These are phyloP conservation scores for Champsocephalus esox DNA, from an alignment of 2,797 vertebrate species.

Conservation along the genomic window DNA sequence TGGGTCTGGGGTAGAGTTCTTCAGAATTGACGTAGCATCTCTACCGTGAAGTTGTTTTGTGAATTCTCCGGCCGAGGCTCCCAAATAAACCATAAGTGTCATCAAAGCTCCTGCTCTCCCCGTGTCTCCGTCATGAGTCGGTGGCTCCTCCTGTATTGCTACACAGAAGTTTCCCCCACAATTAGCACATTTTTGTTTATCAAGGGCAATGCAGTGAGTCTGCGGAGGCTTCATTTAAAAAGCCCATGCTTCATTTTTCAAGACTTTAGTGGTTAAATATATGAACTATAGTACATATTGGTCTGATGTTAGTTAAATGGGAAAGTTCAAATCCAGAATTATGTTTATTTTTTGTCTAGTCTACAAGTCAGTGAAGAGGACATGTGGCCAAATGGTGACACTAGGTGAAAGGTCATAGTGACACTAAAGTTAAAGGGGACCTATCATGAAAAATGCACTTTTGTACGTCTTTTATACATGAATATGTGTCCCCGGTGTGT, in stretches of 20 bases:
- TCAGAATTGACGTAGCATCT: too few relatives aligned
- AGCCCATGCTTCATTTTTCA: neutral
- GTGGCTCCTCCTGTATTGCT: too few relatives aligned
- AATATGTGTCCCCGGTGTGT: too few relatives aligned
- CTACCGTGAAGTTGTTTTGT: too few relatives aligned
- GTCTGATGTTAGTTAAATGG: neutral
- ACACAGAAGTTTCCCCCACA: too few relatives aligned
- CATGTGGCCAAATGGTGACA: neutral
- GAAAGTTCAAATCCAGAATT: neutral
- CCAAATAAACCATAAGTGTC: too few relatives aligned
- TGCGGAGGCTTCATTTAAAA: neutral
- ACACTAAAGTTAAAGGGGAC: neutral
- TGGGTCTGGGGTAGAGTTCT: too few relatives aligned
- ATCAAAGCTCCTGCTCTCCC: too few relatives aligned
- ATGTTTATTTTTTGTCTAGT: neutral
- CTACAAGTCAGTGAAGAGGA: neutral
- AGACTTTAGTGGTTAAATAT: neutral
- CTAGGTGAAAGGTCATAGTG: neutral
- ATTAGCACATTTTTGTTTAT: slow-evolving; percentile 4
- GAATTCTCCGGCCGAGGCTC: too few relatives aligned
- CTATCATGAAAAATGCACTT: too few relatives aligned
- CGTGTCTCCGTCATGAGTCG: too few relatives aligned
- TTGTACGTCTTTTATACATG: too few relatives aligned
- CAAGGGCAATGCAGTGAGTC: neutral
- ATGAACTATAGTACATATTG: neutral